Evolutionary conservation across 2,888 invertebrate genomes (phyloP).

Genomic region (Drepanosiphum platanoidis): DNA sequence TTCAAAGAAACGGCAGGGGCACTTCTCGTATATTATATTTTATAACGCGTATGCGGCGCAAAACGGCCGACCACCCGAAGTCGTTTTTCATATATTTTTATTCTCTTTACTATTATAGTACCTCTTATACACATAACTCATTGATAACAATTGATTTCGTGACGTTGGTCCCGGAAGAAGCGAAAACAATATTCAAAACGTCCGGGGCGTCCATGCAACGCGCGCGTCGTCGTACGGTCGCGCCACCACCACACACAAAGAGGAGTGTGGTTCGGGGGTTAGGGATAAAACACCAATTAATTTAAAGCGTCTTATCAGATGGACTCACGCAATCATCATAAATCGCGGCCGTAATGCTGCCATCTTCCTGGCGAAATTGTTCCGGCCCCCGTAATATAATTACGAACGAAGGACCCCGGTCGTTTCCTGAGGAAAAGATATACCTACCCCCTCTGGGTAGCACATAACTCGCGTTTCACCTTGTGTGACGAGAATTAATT

Average conservation of each 20-base stretch:
- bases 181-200: slow-evolving; percentile 55
- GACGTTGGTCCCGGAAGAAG: slow-evolving; percentile 18
- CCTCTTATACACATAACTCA: neutral
- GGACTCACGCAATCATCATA: slow-evolving; percentile 62
- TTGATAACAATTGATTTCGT: slow-evolving; percentile 55
- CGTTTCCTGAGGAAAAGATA: slow-evolving; percentile 61
- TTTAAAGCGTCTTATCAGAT: slow-evolving; percentile 54
- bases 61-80: too few species aligned
- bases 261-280: slow-evolving; percentile 13
- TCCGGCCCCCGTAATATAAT: slow-evolving; percentile 57
- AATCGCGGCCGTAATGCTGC: slow-evolving; percentile 52
- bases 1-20: too few species aligned
- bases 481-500: slow-evolving; percentile 40
- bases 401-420: slow-evolving; percentile 45
- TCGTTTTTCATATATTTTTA: neutral
- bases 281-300: slow-evolving; percentile 47
- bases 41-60: too few species aligned
- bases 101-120: neutral
- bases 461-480: neutral
- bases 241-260: slow-evolving; percentile 1
- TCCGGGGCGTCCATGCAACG: slow-evolving; percentile 28
- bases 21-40: too few species aligned
- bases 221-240: neutral
- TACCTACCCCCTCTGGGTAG: neutral
- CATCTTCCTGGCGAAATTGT: slow-evolving; percentile 60